These are phyloP conservation scores for Chromoteleia sp. DNA, from an alignment of 2,888 invertebrate species.

Conservation along the genomic window DNA sequence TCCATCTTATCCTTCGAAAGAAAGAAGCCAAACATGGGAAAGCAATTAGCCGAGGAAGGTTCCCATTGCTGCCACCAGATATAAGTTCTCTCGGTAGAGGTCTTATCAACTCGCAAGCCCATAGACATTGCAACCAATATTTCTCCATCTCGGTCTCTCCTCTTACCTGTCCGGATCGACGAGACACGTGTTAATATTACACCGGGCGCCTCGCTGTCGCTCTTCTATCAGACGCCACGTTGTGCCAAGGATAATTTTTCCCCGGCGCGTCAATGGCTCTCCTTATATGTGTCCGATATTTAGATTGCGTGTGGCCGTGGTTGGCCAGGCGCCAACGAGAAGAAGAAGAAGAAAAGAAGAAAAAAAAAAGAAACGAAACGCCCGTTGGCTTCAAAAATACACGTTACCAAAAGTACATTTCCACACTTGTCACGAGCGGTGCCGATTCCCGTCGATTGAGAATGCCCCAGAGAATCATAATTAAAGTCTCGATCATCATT, in stretches of 20 bases:
- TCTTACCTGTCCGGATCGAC: slow-evolving; percentile 58
- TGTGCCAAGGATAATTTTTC: slow-evolving; percentile 71
- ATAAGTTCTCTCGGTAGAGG: slow-evolving; percentile 79
- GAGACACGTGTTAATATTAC: slow-evolving; percentile 57
- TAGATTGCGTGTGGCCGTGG: slow-evolving; percentile 47
- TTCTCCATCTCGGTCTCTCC: slow-evolving; percentile 63
- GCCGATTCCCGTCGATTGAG: slow-evolving; percentile 78
- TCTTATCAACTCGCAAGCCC: slow-evolving; percentile 65
- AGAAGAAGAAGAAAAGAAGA: slow-evolving; percentile 6
- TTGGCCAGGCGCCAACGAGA: slow-evolving; percentile 41
- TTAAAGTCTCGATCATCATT: slow-evolving; percentile 58
- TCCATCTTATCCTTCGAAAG: slow-evolving; percentile 81
- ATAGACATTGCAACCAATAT: slow-evolving; percentile 56
- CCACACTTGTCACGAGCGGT: slow-evolving; percentile 73
- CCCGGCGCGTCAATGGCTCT: slow-evolving; percentile 58
- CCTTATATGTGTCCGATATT: slow-evolving; percentile 59
- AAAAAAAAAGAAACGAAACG: not conserved
- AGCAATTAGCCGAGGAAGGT: slow-evolving; percentile 83
- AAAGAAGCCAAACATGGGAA: slow-evolving; percentile 82
- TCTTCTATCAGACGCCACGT: slow-evolving; percentile 58
- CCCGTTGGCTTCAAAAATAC: slow-evolving; percentile 18
- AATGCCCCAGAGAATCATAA: slow-evolving; percentile 46
- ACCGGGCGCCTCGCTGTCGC: slow-evolving; percentile 65
- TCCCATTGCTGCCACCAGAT: slow-evolving; percentile 79
- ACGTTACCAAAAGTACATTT: slow-evolving; percentile 39